Percentiles rank a stretch among this genome's conserved stretches.
Evolutionary conservation across 37 sponge, comb jelly and placozoan species (phyloP).

Genomic region (Crambe crambe): DNA sequence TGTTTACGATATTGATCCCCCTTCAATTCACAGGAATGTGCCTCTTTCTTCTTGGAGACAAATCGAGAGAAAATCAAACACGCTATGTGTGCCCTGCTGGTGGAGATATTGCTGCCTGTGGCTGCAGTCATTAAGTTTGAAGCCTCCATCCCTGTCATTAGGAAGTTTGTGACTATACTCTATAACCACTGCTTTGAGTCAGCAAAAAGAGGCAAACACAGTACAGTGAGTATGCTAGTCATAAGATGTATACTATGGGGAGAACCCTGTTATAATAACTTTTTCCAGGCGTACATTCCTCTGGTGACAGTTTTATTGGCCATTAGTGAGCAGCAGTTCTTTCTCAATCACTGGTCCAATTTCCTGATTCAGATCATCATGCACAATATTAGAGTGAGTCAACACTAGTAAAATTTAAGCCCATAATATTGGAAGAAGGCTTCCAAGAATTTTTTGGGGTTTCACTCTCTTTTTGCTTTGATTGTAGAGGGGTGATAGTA

Average conservation of each 20-base stretch:
- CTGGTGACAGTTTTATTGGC: constrained; percentile 92
- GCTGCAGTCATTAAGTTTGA: constrained; percentile 84
- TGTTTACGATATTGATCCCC: neutral
- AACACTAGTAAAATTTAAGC: too few relatives aligned
- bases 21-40: constrained; percentile 79
- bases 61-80: constrained; percentile 62
- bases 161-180: constrained; percentile 90
- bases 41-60: constrained; percentile 73
- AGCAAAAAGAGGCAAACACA: constrained; percentile 64
- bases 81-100: constrained; percentile 80
- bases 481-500: constrained; percentile 49
- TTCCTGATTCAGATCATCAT: constrained; percentile 79
- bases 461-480: neutral
- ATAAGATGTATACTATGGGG: neutral
- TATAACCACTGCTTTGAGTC: constrained; percentile 77
- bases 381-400: constrained; percentile 79
- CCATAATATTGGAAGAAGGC: neutral
- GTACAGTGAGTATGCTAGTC: constrained; percentile 46
- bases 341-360: constrained; percentile 87
- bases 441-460: too few relatives aligned
- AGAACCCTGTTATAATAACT: neutral
- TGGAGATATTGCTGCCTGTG: constrained; percentile 93
- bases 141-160: constrained; percentile 87
- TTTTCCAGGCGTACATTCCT: constrained; percentile 75
- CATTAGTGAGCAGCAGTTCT: constrained; percentile 88